Evolutionary conservation across 2,113 vertebrate species (phyloP).

Genomic region (Guaruba guarouba): DNA sequence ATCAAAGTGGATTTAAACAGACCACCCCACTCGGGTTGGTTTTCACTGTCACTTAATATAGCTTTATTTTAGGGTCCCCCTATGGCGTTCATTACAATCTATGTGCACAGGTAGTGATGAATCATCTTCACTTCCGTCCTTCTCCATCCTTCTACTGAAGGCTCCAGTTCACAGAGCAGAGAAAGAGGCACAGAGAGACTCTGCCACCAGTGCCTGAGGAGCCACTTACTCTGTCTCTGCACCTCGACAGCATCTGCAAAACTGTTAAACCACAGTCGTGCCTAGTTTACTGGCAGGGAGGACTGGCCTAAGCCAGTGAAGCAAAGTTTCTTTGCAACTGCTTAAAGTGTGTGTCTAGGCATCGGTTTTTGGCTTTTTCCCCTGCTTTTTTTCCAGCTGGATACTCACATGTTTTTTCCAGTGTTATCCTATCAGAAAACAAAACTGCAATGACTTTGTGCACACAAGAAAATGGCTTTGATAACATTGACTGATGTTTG

Average conservation of each 20-base stretch:
- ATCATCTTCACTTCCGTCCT: not conserved
- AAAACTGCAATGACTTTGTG: not conserved
- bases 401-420: not conserved
- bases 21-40: rapidly evolving
- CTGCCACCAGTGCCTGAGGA: not conserved
- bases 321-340: not conserved
- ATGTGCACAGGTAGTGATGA: not conserved
- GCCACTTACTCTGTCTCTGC: not conserved
- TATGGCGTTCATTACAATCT: not conserved
- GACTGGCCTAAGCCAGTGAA: not conserved
- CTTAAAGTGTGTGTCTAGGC: not conserved
- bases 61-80: not conserved
- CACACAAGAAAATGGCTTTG: not conserved
- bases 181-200: not conserved
- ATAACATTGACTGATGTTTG: not conserved
- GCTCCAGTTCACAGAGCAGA: not conserved
- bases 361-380: rapidly evolving
- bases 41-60: not conserved
- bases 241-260: slow-evolving; percentile 27
- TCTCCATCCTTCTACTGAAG: not conserved
- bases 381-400: not conserved
- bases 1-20: not conserved
- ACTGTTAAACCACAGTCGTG: slow-evolving; percentile 61
- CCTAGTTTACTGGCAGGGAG: not conserved
- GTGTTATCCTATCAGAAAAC: not conserved